Conservation (phyloP, 2,797 vertebrate genomes). For the Phoeniculus purpureus region DNA sequence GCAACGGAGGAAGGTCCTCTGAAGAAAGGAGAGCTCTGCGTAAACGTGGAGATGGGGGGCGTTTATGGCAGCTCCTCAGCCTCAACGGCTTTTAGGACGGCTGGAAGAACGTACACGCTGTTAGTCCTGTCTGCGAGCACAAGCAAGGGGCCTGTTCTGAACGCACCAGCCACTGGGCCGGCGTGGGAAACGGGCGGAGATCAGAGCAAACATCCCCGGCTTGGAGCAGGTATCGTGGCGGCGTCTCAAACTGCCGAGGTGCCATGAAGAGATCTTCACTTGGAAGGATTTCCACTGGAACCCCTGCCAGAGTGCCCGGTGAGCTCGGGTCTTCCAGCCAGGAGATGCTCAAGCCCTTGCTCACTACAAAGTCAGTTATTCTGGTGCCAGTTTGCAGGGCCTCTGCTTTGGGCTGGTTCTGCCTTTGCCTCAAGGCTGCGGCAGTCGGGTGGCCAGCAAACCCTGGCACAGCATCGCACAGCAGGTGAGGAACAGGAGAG, state of each 20-base stretch:
- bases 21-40: constrained; percentile 67
- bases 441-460: not conserved
- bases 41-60: constrained; percentile 55
- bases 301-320: not conserved
- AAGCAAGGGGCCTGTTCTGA: not conserved
- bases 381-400: not conserved
- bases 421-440: not conserved
- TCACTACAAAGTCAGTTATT: not conserved
- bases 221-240: not conserved
- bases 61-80: constrained; percentile 64
- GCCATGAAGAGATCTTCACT: not conserved
- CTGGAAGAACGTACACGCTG: constrained; percentile 65
- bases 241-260: not conserved
- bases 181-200: not conserved
- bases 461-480: constrained; percentile 8
- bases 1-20: constrained; percentile 58
- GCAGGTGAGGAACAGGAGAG: not conserved
- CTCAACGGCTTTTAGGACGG: constrained; percentile 65
- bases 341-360: not conserved
- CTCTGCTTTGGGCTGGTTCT: not conserved
- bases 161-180: not conserved
- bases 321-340: not conserved
- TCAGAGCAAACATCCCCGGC: not conserved
- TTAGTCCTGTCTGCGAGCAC: constrained; percentile 44
- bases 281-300: not conserved